A percentile compares a stretch with the other conserved stretches of the same genome.
These are phyloP conservation scores for Sebastes schlegelii DNA, from an alignment of 2,113 vertebrate species.

Conservation along the genomic window DNA sequence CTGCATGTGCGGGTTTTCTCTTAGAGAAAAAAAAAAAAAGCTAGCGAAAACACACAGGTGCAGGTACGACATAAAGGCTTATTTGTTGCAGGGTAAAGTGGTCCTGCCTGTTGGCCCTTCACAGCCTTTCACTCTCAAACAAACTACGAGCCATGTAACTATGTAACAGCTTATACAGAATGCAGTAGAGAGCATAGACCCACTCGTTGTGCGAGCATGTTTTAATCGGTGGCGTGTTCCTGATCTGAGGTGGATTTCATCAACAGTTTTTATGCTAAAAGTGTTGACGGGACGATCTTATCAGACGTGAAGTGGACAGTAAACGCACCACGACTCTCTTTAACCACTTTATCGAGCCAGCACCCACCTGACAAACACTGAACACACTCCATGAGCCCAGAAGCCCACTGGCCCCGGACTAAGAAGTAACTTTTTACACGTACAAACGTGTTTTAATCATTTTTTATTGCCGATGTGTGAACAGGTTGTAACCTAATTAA, in stretches of 20 bases:
- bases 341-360: too few relatives aligned
- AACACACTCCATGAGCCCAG: too few relatives aligned
- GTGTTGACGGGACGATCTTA: too few relatives aligned
- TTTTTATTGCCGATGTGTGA: too few relatives aligned
- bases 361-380: too few relatives aligned
- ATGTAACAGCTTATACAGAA: constrained; percentile 15
- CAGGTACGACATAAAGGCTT: constrained; percentile 55
- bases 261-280: too few relatives aligned
- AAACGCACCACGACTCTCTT: too few relatives aligned
- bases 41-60: constrained; percentile 56
- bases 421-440: too few relatives aligned
- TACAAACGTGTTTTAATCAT: too few relatives aligned
- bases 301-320: too few relatives aligned
- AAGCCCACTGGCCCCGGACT: too few relatives aligned
- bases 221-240: constrained; percentile 1
- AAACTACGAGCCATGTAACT: constrained; percentile 19
- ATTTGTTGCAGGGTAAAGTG: constrained; percentile 52
- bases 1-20: constrained; percentile 56
- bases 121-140: constrained; percentile 31
- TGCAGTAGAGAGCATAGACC: background rate
- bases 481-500: too few relatives aligned
- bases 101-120: constrained; percentile 40
- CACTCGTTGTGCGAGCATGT: background rate
- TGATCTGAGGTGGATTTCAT: constrained; percentile 9
- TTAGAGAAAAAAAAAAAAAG: constrained; percentile 23